Percentiles rank a stretch among this genome's conserved stretches.
phyloP scores from a whole-genome alignment of 2,888 invertebrate species.

The Chrysopilus asiliformis region DNA sequence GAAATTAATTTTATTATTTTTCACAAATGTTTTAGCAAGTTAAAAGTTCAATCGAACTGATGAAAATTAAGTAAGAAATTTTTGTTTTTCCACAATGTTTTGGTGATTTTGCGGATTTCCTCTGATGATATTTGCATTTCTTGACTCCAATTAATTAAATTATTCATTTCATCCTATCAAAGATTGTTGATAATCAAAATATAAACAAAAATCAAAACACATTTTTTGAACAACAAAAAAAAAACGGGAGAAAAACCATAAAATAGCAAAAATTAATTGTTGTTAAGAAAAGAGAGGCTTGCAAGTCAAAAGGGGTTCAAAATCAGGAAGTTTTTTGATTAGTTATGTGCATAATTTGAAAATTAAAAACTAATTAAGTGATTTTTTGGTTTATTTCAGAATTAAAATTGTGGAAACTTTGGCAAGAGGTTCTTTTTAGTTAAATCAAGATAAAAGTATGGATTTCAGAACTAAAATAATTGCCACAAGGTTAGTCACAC shows the following conservation, averaged over 20 bases:
- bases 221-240: neutral
- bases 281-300: too few relatives aligned
- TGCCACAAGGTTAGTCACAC: too few relatives aligned
- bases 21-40: neutral
- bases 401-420: too few relatives aligned
- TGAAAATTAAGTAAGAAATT: slow-evolving; percentile 3
- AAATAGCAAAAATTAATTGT: neutral
- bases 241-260: neutral
- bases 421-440: too few relatives aligned
- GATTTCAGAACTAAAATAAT: too few relatives aligned
- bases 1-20: neutral
- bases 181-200: neutral
- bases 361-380: too few relatives aligned
- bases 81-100: slow-evolving; percentile 11
- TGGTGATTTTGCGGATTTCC: slow-evolving; percentile 12
- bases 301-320: too few relatives aligned
- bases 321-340: too few relatives aligned
- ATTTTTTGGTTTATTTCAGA: too few relatives aligned
- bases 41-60: neutral
- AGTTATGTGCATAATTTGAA: too few relatives aligned
- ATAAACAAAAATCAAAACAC: neutral
- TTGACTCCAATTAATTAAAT: slow-evolving; percentile 13
- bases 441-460: too few relatives aligned
- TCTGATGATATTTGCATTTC: slow-evolving; percentile 13
- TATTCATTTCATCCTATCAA: slow-evolving; percentile 12